Evolutionary conservation across 1,140 invertebrate genomes (phyloP).

Genomic region (Rhyacophila brunnea): DNA sequence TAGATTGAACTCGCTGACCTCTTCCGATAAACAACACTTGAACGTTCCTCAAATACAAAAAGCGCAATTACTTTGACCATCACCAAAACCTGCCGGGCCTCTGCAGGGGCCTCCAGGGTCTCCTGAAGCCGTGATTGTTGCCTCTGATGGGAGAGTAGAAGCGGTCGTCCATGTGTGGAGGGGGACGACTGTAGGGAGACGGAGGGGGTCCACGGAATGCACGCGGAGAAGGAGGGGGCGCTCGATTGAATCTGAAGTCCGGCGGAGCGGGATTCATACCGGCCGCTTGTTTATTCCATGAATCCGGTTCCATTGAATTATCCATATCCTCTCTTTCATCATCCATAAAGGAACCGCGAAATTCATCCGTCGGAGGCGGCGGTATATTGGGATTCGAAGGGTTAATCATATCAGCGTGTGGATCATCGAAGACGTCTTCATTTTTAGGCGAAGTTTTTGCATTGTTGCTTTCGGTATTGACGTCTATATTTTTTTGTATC

Average conservation of each 20-base stretch:
- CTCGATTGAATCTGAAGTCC: constrained; percentile 1
- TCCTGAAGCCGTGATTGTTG: constrained; percentile 5
- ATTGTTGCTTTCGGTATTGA: not conserved
- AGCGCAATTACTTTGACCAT: not conserved
- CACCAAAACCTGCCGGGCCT: constrained; percentile 20
- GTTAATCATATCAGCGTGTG: constrained; percentile 10
- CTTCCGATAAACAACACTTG: too few relatives aligned
- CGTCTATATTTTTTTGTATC: not conserved
- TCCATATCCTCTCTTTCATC: not conserved
- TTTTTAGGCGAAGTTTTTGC: not conserved
- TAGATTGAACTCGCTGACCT: too few relatives aligned
- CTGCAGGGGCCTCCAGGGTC: constrained; percentile 23
- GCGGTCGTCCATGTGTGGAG: constrained; percentile 4
- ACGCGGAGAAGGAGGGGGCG: not conserved
- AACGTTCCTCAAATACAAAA: too few relatives aligned
- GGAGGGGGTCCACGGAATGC: not conserved
- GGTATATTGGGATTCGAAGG: constrained; percentile 14
- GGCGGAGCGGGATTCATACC: not conserved
- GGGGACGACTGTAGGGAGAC: not conserved
- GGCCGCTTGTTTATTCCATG: not conserved
- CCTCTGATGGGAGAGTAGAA: not conserved
- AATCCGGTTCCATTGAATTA: too few relatives aligned
- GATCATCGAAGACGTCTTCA: not conserved
- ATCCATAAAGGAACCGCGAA: not conserved
- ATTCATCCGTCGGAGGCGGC: not conserved